A percentile compares a stretch with the other conserved stretches of the same genome.
Conservation (phyloP, 2,113 vertebrate genomes). For the Rousettus leschenaultii region DNA sequence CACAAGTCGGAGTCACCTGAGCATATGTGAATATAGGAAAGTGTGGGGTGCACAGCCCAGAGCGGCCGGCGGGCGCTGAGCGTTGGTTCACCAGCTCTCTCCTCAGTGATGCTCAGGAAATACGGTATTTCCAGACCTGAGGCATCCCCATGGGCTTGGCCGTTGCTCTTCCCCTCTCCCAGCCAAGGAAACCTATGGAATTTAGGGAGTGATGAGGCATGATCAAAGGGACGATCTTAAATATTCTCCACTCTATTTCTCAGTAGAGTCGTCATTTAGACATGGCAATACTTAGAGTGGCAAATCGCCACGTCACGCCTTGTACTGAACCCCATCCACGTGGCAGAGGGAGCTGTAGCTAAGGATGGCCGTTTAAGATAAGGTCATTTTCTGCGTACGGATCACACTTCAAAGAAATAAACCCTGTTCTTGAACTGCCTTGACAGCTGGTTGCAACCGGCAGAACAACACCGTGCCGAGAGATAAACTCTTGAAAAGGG, state of each 20-base stretch:
- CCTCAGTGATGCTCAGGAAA: background rate
- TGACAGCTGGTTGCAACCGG: background rate
- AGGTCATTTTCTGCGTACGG: fast-evolving
- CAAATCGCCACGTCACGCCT: fast-evolving
- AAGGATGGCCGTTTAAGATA: background rate
- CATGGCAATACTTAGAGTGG: background rate
- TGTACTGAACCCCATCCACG: background rate
- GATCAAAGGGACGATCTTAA: background rate
- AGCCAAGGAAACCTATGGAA: background rate
- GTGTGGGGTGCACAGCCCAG: fast-evolving
- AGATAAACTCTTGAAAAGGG: background rate
- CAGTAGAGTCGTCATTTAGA: background rate
- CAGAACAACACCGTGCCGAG: fast-evolving
- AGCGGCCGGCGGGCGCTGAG: fast-evolving
- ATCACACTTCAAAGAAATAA: background rate
- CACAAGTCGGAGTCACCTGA: background rate
- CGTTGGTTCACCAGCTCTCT: background rate
- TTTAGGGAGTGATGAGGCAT: background rate
- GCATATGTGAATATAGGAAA: fast-evolving
- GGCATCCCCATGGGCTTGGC: no score
- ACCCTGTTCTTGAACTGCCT: fast-evolving
- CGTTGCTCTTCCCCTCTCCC: background rate
- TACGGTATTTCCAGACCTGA: background rate
- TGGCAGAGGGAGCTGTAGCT: background rate
- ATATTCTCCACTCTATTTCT: background rate